Conservation (phyloP, 2,113 vertebrate species). For the Cyanoderma ruficeps region DNA sequence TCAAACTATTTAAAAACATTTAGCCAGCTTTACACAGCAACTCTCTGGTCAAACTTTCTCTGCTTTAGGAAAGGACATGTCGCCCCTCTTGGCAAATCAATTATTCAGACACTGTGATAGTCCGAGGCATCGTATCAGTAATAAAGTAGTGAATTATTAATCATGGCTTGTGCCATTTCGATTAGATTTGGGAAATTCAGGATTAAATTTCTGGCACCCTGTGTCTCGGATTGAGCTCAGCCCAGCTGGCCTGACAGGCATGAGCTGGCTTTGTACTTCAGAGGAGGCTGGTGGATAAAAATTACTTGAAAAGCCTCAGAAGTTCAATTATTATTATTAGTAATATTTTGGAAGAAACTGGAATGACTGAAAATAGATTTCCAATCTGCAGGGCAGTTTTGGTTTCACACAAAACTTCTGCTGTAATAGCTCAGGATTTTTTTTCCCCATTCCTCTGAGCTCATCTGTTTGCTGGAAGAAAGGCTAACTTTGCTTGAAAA, state of each 20-base stretch:
- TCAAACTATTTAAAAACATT: slow-evolving; percentile 61
- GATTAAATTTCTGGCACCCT: slow-evolving; percentile 75
- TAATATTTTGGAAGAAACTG: slow-evolving; percentile 57
- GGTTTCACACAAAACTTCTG: slow-evolving; percentile 39
- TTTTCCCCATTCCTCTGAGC: background rate
- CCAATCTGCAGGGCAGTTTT: slow-evolving; percentile 54
- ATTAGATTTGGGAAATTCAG: slow-evolving; percentile 77
- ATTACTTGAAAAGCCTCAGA: slow-evolving; percentile 54
- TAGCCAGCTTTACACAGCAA: slow-evolving; percentile 45
- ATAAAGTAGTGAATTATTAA: slow-evolving; percentile 79
- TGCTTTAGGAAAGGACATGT: slow-evolving; percentile 67
- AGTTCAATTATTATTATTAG: slow-evolving; percentile 57
- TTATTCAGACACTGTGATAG: slow-evolving; percentile 76
- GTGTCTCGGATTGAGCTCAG: slow-evolving; percentile 65
- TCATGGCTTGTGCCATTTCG: slow-evolving; percentile 66
- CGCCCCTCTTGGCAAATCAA: slow-evolving; percentile 68
- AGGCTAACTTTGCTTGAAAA: slow-evolving; percentile 49
- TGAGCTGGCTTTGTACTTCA: slow-evolving; percentile 60
- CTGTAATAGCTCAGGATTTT: slow-evolving; percentile 27
- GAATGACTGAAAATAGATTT: slow-evolving; percentile 60
- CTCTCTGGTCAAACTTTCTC: slow-evolving; percentile 60
- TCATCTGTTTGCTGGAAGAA: slow-evolving; percentile 45
- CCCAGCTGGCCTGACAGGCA: slow-evolving; percentile 69
- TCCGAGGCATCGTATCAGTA: slow-evolving; percentile 73
- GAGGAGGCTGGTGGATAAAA: slow-evolving; percentile 60